Evolutionary conservation across 1,140 invertebrate genomes (phyloP).

Genomic region (Bursaphelenchus mucronatus): DNA sequence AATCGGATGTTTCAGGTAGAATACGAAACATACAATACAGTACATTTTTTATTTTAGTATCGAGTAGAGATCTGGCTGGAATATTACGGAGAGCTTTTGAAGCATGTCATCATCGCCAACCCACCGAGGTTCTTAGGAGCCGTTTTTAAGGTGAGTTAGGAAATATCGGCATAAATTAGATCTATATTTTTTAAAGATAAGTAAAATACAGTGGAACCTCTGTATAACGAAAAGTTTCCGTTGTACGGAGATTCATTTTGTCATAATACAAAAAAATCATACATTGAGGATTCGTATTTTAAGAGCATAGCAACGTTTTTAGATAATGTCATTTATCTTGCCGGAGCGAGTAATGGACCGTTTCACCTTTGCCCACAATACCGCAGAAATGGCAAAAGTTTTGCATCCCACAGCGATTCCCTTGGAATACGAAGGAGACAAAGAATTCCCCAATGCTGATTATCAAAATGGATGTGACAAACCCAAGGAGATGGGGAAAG

Average conservation of each 20-base stretch:
- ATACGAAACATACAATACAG: background rate
- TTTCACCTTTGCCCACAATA: slow-evolving; percentile 31
- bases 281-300: too few species aligned
- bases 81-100: slow-evolving; percentile 47
- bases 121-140: slow-evolving; percentile 35
- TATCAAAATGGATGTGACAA: slow-evolving; percentile 30
- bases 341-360: slow-evolving; percentile 32
- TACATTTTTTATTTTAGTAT: slow-evolving; percentile 19
- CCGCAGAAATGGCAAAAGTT: slow-evolving; percentile 27
- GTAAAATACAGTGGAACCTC: too few species aligned
- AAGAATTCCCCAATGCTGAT: slow-evolving; percentile 25
- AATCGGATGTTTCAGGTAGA: slow-evolving; percentile 42
- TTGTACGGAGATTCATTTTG: too few species aligned
- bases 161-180: slow-evolving; percentile 2
- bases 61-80: slow-evolving; percentile 44
- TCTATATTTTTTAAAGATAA: too few species aligned
- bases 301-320: background rate
- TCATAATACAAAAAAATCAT: too few species aligned
- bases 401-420: slow-evolving; percentile 38
- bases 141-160: slow-evolving; percentile 36
- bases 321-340: slow-evolving; percentile 43
- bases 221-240: too few species aligned
- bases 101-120: slow-evolving; percentile 46
- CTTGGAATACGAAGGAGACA: slow-evolving; percentile 32
- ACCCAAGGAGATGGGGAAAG: slow-evolving; percentile 32